Conservation (phyloP, 1,140 invertebrate species). For the Eumeta japonica region DNA sequence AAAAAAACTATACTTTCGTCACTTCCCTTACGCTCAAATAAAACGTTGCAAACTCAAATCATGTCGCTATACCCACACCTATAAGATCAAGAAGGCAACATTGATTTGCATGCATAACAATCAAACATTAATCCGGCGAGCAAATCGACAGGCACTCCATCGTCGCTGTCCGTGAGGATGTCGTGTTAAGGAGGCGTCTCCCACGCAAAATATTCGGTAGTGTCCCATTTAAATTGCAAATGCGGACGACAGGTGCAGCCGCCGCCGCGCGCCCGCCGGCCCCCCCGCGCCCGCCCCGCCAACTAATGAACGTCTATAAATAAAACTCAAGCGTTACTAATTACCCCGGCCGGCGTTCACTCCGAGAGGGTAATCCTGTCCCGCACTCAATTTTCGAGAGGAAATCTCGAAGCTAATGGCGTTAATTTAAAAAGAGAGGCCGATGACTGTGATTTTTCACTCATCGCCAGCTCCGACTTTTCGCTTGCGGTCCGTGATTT, state of each 20-base stretch:
- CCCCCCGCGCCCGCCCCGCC: constrained; percentile 24
- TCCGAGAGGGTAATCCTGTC: constrained; percentile 41
- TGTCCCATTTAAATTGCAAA: constrained; percentile 60
- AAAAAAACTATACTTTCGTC: no score
- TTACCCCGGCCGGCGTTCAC: constrained; percentile 41
- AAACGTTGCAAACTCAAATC: no score
- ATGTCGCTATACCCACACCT: no score
- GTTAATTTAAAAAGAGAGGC: constrained; percentile 53
- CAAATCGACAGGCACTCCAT: constrained; percentile 50
- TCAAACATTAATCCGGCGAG: no score
- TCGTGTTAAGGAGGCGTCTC: constrained; percentile 60
- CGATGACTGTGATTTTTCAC: constrained; percentile 54
- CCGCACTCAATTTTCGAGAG: constrained; percentile 49
- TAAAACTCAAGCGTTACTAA: constrained; percentile 60
- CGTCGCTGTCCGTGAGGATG: constrained; percentile 58
- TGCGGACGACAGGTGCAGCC: constrained; percentile 52
- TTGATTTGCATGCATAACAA: no score
- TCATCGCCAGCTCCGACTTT: constrained; percentile 29
- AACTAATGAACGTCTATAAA: constrained; percentile 59
- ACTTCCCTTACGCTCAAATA: no score
- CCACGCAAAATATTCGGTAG: constrained; percentile 53
- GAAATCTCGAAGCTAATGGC: constrained; percentile 50
- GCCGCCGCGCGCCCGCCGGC: constrained; percentile 27
- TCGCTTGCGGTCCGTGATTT: constrained; percentile 42
- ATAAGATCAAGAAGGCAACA: no score